Percentiles rank a stretch among this genome's conserved stretches.
Conservation (phyloP, 2,113 vertebrate species). For the Poecile atricapillus region DNA sequence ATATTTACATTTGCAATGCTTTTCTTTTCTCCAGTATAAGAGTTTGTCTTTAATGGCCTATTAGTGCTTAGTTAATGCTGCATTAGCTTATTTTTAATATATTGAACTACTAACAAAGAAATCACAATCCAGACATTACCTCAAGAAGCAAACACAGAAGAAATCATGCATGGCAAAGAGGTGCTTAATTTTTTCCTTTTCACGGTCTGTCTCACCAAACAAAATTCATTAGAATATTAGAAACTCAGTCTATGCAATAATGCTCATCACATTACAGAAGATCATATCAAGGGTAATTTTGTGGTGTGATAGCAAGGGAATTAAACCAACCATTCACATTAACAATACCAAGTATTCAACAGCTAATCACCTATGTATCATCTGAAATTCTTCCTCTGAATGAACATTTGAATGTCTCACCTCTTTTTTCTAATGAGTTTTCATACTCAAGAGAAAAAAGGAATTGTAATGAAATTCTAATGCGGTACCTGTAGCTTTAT, state of each 20-base stretch:
- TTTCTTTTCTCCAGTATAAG: neutral
- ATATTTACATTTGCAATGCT: constrained; percentile 23
- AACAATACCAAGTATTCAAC: neutral
- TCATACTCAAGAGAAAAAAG: neutral
- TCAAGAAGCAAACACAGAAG: neutral
- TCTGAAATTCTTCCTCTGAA: neutral
- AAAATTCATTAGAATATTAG: neutral
- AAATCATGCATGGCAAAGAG: neutral
- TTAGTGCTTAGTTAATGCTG: constrained; percentile 34
- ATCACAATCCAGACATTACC: neutral
- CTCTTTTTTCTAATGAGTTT: neutral
- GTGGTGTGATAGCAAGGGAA: neutral
- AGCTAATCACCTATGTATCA: neutral
- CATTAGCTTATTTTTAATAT: constrained; percentile 30
- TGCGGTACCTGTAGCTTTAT: neutral
- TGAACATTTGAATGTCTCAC: neutral
- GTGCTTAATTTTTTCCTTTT: neutral
- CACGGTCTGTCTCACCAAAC: neutral
- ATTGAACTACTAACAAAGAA: neutral
- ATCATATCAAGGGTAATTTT: neutral
- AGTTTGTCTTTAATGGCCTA: constrained; percentile 26
- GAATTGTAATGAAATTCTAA: neutral
- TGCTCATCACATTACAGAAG: neutral
- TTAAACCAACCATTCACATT: neutral
- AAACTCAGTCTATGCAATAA: neutral